Conservation (phyloP, 2,888 invertebrate genomes). For the Melieria crassipennis region DNA sequence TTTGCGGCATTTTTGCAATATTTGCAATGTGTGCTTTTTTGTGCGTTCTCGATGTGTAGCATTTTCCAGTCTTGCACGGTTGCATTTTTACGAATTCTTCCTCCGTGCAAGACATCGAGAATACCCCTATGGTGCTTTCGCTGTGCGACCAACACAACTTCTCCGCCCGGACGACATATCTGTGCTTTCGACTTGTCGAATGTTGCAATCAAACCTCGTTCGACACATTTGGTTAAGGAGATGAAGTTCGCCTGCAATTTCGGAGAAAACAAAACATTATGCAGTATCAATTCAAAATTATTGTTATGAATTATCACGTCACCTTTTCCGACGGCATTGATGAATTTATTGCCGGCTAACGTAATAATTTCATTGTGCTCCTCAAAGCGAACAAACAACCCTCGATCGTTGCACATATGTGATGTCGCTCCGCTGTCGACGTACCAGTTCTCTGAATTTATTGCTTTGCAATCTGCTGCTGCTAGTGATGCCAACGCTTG, state of each 20-base stretch:
- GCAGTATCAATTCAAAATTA: constrained; percentile 20
- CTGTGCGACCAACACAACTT: too few species aligned
- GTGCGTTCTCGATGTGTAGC: too few species aligned
- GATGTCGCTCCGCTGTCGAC: constrained; percentile 19
- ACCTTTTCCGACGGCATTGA: constrained; percentile 14
- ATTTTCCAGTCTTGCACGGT: too few species aligned
- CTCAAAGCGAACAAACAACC: constrained; percentile 18
- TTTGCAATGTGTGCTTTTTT: too few species aligned
- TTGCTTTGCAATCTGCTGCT: constrained; percentile 24
- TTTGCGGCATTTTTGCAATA: too few species aligned
- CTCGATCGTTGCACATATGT: constrained; percentile 19
- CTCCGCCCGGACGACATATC: too few species aligned
- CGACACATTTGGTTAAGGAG: neutral
- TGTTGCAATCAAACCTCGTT: too few species aligned
- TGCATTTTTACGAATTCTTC: too few species aligned
- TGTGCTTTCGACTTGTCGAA: too few species aligned
- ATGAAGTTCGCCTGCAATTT: constrained; percentile 34
- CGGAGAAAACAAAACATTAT: constrained; percentile 31
- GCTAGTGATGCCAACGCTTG: constrained; percentile 13
- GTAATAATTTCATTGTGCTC: constrained; percentile 3
- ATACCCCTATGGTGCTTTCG: too few species aligned
- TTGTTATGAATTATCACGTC: constrained; percentile 27
- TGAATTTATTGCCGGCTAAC: neutral
- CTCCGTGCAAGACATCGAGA: too few species aligned
- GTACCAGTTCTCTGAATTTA: constrained; percentile 16